A percentile compares a stretch with the other conserved stretches of the same genome.
phyloP scores from a whole-genome alignment of 2,888 invertebrate genomes.

The Meghimatium bilineatum region DNA sequence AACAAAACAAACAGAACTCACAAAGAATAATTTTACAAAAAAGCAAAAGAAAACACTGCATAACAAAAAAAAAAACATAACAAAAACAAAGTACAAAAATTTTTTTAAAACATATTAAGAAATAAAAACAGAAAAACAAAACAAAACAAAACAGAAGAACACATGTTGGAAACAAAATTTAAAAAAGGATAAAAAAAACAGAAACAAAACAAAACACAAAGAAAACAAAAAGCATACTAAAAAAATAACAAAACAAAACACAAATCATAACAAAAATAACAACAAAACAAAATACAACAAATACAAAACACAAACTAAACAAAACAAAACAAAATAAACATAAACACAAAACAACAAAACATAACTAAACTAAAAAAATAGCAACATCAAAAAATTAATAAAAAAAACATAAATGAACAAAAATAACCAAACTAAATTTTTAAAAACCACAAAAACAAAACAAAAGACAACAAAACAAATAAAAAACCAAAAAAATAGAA shows the following conservation, averaged over 20 bases:
- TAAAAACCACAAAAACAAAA: no score
- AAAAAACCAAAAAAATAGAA: no score
- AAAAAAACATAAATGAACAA: background rate
- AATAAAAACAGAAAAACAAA: no score
- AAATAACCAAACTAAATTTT: background rate
- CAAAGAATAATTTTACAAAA: no score
- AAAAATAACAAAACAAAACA: background rate
- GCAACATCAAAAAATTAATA: background rate
- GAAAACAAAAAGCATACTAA: constrained; percentile 16
- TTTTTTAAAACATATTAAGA: no score
- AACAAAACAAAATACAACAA: constrained; percentile 1
- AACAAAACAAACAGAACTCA: no score
- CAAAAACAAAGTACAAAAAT: no score
- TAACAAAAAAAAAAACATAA: no score
- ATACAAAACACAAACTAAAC: constrained; percentile 6
- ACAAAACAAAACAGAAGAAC: background rate
- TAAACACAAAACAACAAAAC: background rate
- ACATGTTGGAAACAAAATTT: constrained; percentile 11
- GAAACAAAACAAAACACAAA: constrained; percentile 22
- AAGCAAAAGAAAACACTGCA: no score
- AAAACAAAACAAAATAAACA: background rate
- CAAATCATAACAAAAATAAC: background rate
- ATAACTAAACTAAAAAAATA: background rate
- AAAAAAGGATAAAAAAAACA: constrained; percentile 34
- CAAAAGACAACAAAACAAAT: no score